These are phyloP conservation scores for Smithornis capensis DNA, from an alignment of 2,113 vertebrate species.

Conservation along the genomic window DNA sequence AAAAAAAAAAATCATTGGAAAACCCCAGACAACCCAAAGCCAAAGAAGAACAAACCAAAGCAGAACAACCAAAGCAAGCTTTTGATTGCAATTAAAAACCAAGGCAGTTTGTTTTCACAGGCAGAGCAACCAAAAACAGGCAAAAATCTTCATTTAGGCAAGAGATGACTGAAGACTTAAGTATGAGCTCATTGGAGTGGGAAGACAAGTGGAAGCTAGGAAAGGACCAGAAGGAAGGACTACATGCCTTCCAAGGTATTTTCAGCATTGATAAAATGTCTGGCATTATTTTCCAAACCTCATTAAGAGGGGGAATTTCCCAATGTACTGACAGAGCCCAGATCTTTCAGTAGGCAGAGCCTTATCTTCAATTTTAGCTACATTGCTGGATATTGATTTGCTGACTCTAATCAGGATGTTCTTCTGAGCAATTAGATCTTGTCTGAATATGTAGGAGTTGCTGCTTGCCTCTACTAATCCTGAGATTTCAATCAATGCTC, in stretches of 20 bases:
- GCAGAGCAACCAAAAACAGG: not conserved
- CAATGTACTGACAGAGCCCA: not conserved
- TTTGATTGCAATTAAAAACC: not conserved
- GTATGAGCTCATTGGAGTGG: rapidly evolving
- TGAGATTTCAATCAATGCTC: not conserved
- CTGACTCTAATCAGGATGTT: not conserved
- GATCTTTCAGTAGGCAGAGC: not conserved
- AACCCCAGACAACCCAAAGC: not conserved
- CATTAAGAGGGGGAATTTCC: not conserved
- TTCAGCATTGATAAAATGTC: not conserved
- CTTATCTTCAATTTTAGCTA: not conserved
- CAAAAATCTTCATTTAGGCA: not conserved
- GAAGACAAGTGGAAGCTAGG: not conserved
- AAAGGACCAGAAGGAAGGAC: not conserved
- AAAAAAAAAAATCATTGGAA: not conserved
- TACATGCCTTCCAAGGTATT: not conserved
- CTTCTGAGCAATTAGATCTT: slow-evolving; percentile 15
- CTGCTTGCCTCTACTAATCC: slow-evolving; percentile 1
- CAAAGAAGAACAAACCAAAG: not conserved
- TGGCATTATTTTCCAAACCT: not conserved
- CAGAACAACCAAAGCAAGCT: not conserved
- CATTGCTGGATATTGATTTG: slow-evolving; percentile 3
- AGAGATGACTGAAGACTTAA: not conserved
- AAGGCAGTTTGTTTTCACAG: not conserved
- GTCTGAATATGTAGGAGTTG: not conserved